Evolutionary conservation across 2,113 vertebrate genomes (phyloP).

Genomic region (Pseudorectes ferrugineus): DNA sequence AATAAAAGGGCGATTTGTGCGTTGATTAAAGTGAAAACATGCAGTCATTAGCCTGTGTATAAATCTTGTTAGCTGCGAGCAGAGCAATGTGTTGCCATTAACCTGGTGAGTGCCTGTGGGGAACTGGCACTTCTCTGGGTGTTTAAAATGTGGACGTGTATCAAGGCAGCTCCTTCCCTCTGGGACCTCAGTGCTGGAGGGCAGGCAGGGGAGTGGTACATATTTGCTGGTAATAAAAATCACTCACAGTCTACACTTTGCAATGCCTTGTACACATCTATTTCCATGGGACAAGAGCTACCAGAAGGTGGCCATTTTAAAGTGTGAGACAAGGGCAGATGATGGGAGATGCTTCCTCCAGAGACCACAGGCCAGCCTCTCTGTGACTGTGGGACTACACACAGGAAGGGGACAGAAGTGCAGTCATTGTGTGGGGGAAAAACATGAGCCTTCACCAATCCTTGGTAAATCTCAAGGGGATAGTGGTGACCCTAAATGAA

Average conservation of each 20-base stretch:
- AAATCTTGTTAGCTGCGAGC: conserved; percentile 62
- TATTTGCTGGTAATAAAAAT: neutral
- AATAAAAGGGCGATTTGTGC: conserved; percentile 59
- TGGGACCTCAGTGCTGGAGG: neutral
- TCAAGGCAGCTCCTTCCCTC: neutral
- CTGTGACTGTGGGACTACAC: neutral
- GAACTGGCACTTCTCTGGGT: neutral
- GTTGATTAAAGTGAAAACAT: conserved; percentile 68
- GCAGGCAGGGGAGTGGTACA: neutral
- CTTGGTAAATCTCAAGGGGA: neutral
- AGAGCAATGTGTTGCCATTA: conserved; percentile 43
- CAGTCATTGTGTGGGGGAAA: neutral
- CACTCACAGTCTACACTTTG: neutral
- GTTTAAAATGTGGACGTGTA: neutral
- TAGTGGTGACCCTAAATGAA: neutral
- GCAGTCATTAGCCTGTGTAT: conserved; percentile 64
- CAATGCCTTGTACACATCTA: neutral
- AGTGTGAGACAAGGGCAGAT: neutral
- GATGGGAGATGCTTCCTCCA: neutral
- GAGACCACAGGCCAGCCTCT: neutral
- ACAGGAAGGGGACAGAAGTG: neutral
- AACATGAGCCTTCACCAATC: neutral
- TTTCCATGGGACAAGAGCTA: neutral
- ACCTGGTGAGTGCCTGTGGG: conserved; percentile 30
- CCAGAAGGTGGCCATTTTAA: neutral